Base-by-base conservation (phyloP, 2,888 invertebrate genomes). In the Apoderus coryli region DNA sequence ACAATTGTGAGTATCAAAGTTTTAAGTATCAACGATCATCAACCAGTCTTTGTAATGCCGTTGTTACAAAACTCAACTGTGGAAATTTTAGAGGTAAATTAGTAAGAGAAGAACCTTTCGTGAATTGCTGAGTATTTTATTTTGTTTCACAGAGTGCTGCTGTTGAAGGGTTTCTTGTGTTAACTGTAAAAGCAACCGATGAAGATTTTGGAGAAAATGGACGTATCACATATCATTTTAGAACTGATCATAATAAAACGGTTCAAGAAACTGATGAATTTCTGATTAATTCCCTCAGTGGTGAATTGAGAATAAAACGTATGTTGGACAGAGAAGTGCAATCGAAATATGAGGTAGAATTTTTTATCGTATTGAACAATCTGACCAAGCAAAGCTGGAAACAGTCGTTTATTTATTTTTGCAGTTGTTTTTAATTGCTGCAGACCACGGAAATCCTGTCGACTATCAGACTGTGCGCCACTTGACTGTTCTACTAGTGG, bases 151-250 rank as follows among this genome's bases (percentile, higher is more conserved):
- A 71, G 77, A 82, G 81, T 44, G 72, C 76, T 29, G 78, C 79
- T 0, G 69, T 74, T 42, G 69, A 74, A 2, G 76, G 79, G 47
- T 78, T 76, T 50, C 58, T 84, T 3, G 72, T 90, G 36, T 72
- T 86, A 50, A 80, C 78, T 2, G 77, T 89, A 1, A 74, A 76
- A 49, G 90, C 90, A 0, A 65, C 67, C 1, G 90, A 90, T 50
- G 71, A 72, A 41, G 89, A 90, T 50, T 64, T 68, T 0, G 86
- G 85, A 2, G 78, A 80, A 41, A 88, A 85, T 54, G 89, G 89
- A 1, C 64, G 74, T 30, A 67, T 90, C 0, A 78, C 80, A 2
- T 92, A 90, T 58, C 81, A 77, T 52, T 61, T 86, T 35, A 82
- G 82, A 58, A 72, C 79, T 22, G 70, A 72, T 41, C 70, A 72